Evolutionary conservation across 1,140 invertebrate genomes (phyloP).

Genomic region (Drosophila sturtevanti): DNA sequence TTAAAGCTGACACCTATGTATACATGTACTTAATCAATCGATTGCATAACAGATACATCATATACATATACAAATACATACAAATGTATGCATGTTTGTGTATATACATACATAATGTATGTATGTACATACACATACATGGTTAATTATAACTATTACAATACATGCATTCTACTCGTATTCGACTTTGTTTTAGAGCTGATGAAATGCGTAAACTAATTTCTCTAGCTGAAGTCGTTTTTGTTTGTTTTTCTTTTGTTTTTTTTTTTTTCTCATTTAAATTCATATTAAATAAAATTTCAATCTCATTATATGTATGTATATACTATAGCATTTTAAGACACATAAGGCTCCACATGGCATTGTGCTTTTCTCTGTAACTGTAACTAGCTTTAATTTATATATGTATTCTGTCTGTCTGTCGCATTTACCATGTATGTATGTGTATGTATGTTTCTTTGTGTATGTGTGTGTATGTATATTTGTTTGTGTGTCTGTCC

Average conservation of each 20-base stretch:
- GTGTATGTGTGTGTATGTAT: constrained; percentile 6
- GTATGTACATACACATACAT: too few relatives aligned
- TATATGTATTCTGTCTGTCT: constrained; percentile 15
- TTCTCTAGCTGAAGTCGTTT: constrained; percentile 24
- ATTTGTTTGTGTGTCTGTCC: neutral
- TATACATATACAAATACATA: constrained; percentile 43
- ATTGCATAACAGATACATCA: constrained; percentile 73
- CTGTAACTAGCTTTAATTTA: constrained; percentile 12
- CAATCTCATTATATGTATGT: constrained; percentile 44
- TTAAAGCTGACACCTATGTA: constrained; percentile 80
- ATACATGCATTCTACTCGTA: too few relatives aligned
- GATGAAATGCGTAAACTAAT: constrained; percentile 20
- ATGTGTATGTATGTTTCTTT: constrained; percentile 32
- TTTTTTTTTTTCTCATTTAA: constrained; percentile 48
- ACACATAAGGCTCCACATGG: constrained; percentile 82
- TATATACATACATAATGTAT: neutral
- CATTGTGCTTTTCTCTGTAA: constrained; percentile 62
- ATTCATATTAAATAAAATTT: constrained; percentile 75
- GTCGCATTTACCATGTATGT: constrained; percentile 15
- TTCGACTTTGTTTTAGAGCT: neutral
- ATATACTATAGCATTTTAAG: constrained; percentile 61
- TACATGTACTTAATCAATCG: constrained; percentile 66
- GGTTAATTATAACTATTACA: too few relatives aligned
- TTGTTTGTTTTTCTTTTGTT: constrained; percentile 34
- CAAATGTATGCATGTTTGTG: neutral